Conservation (phyloP, 2,888 invertebrate species). For the Erynnis tages region DNA sequence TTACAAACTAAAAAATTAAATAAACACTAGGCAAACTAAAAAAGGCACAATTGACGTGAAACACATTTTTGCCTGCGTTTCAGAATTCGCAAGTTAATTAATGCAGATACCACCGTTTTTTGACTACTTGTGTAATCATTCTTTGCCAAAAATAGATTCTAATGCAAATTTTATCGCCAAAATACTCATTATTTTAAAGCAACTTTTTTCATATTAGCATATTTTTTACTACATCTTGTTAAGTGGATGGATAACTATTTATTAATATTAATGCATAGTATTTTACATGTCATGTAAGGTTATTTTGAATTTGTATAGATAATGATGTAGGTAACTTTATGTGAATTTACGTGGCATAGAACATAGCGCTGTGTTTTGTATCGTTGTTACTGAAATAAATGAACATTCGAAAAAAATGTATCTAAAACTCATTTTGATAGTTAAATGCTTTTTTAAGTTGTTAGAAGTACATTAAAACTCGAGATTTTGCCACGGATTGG, state of each 20-base stretch:
- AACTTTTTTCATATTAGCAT: slow-evolving; percentile 17
- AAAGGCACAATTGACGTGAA: not conserved
- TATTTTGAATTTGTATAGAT: not conserved
- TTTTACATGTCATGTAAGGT: not conserved
- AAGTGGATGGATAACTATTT: not conserved
- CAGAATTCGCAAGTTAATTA: not conserved
- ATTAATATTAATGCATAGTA: slow-evolving; percentile 1
- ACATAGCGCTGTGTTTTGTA: no score
- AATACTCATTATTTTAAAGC: slow-evolving; percentile 10
- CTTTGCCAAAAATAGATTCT: slow-evolving; percentile 10
- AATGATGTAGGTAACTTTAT: no score
- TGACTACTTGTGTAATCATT: slow-evolving; percentile 7
- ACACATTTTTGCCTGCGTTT: not conserved
- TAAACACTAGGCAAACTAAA: not conserved
- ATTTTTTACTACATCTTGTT: slow-evolving; percentile 11
- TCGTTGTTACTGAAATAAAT: no score
- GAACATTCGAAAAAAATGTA: no score
- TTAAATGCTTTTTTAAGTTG: no score
- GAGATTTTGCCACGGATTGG: no score
- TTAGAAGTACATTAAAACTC: no score
- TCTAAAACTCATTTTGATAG: no score
- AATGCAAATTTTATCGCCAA: slow-evolving; percentile 22
- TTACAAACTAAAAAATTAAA: no score
- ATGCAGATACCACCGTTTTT: not conserved
- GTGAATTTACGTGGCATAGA: no score